phyloP scores from a whole-genome alignment of 1,140 invertebrate species.

The Daktulosphaira vitifoliae region DNA sequence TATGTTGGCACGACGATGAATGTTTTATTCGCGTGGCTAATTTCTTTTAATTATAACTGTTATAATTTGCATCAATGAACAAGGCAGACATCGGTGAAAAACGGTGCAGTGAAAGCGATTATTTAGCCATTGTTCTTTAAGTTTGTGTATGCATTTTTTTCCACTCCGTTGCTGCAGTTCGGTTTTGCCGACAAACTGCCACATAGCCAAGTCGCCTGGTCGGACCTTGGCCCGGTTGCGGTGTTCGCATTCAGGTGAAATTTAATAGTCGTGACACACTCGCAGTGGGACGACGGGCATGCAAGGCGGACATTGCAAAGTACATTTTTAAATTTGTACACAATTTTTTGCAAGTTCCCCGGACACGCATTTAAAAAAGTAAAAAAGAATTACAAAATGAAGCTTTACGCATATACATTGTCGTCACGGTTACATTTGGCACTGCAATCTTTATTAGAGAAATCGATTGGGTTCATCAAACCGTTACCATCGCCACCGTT shows the following conservation, averaged over 20 bases:
- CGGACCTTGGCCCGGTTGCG: conserved; percentile 23
- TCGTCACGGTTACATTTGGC: conserved; percentile 4
- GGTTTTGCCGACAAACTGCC: background rate
- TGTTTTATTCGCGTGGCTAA: background rate
- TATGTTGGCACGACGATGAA: no score
- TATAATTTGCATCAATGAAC: no score
- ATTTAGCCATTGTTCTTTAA: background rate
- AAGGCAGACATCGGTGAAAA: no score
- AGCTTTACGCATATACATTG: background rate
- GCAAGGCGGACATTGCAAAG: no score
- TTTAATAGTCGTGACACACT: background rate
- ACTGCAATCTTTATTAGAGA: background rate
- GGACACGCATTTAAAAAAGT: no score
- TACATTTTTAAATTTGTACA: no score
- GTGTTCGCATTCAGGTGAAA: background rate
- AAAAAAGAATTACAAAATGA: background rate
- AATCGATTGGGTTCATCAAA: background rate
- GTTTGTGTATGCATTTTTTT: no score
- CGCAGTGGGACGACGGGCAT: no score
- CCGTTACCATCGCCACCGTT: background rate
- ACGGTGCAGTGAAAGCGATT: conserved; percentile 14
- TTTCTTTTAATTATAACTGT: background rate
- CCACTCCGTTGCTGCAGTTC: no score
- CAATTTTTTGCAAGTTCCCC: no score
- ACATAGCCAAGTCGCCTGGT: background rate